Evolutionary conservation across 2,113 vertebrate species (phyloP), one percentile per base, ranked within the genome.

Genomic region (Centrocercus urophasianus): DNA sequence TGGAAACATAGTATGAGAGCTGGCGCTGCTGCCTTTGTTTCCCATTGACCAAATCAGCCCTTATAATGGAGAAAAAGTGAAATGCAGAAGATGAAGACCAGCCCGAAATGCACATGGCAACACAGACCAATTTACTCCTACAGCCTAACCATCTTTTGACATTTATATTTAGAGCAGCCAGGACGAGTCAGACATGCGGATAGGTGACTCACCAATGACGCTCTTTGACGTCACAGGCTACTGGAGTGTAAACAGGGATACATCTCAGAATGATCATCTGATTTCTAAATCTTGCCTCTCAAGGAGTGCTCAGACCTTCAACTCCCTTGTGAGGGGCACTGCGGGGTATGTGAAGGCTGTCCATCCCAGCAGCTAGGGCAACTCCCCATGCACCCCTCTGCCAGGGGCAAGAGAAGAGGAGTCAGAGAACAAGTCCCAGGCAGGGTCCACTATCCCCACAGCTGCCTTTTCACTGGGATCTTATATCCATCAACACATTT

Each of bases 181-280:
- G 4, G 28, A 74, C 5, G 18, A 93, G 61, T 85, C 77, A 87
- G 67, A 87, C 24, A 89, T 32, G 77, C 2, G 5, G 18, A 59
- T 28, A 83, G 38, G 57, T 95, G 90, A 95, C 74, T 95, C 94
- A 95, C 66, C 32, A 63, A 72, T 93, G 94, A 89, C 30, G 47
- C 74, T 50, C 59, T 84, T 50, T 83, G 82, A 96, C 3, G 45
- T 74, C 76, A 83, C 59, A 86, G 56, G 28, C 45, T 50, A 21
- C 21, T 47, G 47, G 47, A 83, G 38, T 64, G 60, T n/a, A 83
- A 80, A 77, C 5, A 61, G 36, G 38, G 50, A 79, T 1, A 0
- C n/a, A 48, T 40, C 69, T 88, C 71, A 47, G 9, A 42, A 20
- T 6, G 13, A 15, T 50, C 72, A 66, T 10, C 64, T 59, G 75